These are phyloP conservation scores for Akabosia matsudoensis DNA, from an alignment of 1,140 invertebrate species.

Conservation along the genomic window DNA sequence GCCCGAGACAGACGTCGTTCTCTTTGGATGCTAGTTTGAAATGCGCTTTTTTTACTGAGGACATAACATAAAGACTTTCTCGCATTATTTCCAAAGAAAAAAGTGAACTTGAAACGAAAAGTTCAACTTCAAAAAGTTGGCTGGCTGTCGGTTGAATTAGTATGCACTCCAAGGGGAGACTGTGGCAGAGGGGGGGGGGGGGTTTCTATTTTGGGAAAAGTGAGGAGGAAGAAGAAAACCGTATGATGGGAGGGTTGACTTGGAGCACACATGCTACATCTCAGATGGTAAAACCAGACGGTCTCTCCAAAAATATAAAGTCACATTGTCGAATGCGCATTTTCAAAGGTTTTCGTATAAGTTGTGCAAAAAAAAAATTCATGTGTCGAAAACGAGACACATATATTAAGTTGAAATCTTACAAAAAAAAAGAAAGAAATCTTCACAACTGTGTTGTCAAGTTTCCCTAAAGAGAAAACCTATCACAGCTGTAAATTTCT, in stretches of 20 bases:
- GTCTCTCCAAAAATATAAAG: background rate
- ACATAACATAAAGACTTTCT: background rate
- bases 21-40: background rate
- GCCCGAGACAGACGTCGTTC: too few relatives aligned
- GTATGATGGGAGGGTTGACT: background rate
- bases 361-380: too few relatives aligned
- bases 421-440: background rate
- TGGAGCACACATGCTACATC: background rate
- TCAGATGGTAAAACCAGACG: background rate
- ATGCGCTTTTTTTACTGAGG: background rate
- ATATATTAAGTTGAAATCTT: background rate
- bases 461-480: background rate
- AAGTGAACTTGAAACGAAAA: background rate
- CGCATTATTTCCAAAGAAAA: background rate
- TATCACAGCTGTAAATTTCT: constrained; percentile 10
- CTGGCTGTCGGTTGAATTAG: background rate
- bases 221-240: background rate
- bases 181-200: too few relatives aligned
- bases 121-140: background rate
- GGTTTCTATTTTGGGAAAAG: too few relatives aligned
- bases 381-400: too few relatives aligned
- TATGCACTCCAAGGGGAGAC: background rate
- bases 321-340: too few relatives aligned
- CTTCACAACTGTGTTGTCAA: background rate
- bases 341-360: too few relatives aligned